Evolutionary conservation across 2,888 invertebrate species (phyloP).

Genomic region (Pammene fasciana): DNA sequence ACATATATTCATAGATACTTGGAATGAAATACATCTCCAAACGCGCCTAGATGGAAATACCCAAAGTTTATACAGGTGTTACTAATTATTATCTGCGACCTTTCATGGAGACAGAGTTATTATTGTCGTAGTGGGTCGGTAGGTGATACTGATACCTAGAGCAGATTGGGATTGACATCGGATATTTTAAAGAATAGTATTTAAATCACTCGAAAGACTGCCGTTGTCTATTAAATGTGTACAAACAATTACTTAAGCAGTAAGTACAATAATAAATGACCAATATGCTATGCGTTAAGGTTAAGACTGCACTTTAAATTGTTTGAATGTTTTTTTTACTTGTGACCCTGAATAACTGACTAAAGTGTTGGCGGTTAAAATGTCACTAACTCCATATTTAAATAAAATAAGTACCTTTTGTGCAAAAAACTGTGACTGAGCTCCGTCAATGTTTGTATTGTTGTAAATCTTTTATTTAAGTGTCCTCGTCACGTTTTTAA

Average conservation of each 20-base stretch:
- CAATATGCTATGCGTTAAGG: background rate
- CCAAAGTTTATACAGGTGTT: slow-evolving; percentile 32
- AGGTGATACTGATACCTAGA: too few species aligned
- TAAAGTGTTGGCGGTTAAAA: slow-evolving; percentile 12
- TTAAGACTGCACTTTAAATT: background rate
- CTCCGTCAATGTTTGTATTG: slow-evolving; percentile 41
- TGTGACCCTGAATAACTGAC: background rate
- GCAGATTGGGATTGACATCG: too few species aligned
- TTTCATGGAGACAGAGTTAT: too few species aligned
- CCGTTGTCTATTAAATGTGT: too few species aligned
- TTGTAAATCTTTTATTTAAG: slow-evolving; percentile 61
- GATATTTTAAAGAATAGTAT: too few species aligned
- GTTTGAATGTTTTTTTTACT: slow-evolving; percentile 8
- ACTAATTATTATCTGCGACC: slow-evolving; percentile 18
- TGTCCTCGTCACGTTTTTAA: slow-evolving; percentile 62
- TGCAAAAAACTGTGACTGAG: slow-evolving; percentile 32
- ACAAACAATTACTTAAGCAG: too few species aligned
- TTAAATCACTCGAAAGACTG: background rate
- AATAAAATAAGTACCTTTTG: slow-evolving; percentile 27
- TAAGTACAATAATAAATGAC: too few species aligned
- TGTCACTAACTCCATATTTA: slow-evolving; percentile 23
- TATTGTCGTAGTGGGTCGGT: too few species aligned
- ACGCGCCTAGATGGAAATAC: slow-evolving; percentile 33
- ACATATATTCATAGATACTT: slow-evolving; percentile 19
- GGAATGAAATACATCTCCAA: slow-evolving; percentile 15